Evolutionary conservation across 1,140 invertebrate species (phyloP).

Genomic region (Drosophila trapezifrons): DNA sequence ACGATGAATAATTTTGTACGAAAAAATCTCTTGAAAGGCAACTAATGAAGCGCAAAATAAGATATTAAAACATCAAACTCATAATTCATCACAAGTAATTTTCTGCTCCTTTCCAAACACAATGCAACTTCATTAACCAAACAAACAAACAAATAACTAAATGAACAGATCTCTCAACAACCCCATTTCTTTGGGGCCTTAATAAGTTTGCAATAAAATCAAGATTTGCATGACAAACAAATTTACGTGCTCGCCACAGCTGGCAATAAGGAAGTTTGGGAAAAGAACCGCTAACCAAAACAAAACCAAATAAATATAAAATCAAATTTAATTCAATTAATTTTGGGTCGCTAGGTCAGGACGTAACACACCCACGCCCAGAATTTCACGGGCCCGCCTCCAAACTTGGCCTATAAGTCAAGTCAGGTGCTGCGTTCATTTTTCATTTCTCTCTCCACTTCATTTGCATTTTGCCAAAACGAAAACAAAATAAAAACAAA

Average conservation of each 20-base stretch:
- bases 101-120: background rate
- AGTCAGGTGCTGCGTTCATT: constrained; percentile 71
- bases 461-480: constrained; percentile 72
- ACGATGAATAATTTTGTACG: too few relatives aligned
- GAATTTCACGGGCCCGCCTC: background rate
- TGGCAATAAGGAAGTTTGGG: constrained; percentile 22
- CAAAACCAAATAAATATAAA: constrained; percentile 57
- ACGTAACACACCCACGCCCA: background rate
- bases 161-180: constrained; percentile 19
- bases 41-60: too few relatives aligned
- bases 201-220: constrained; percentile 20
- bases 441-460: constrained; percentile 69
- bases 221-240: constrained; percentile 54
- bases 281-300: constrained; percentile 43
- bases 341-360: constrained; percentile 74
- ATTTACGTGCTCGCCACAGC: constrained; percentile 42
- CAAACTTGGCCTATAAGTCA: constrained; percentile 23
- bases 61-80: too few relatives aligned
- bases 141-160: constrained; percentile 38
- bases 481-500: constrained; percentile 47
- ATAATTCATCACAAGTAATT: background rate
- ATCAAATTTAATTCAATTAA: constrained; percentile 78
- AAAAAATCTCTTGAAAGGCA: background rate
- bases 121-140: constrained; percentile 51
- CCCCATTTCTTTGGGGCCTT: constrained; percentile 21